Base-by-base conservation (phyloP, 1,140 invertebrate genomes). In the Microplitis demolitor region DNA sequence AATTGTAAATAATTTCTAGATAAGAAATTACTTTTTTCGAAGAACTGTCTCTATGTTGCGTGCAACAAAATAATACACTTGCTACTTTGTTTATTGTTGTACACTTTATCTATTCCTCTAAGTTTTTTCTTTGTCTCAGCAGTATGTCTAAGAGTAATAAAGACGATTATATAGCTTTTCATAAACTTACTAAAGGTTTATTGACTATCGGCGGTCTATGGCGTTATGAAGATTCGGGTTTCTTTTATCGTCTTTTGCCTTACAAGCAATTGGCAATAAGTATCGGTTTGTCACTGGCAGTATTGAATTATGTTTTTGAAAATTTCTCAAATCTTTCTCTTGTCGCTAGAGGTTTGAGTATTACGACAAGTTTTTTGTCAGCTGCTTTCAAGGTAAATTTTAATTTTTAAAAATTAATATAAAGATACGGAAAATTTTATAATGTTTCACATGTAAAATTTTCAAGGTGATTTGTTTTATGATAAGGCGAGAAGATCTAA, bases 351-450 rank as follows among this genome's bases (percentile, higher is more conserved):
- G 34, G 66, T 6, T 37, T 68, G 8, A 68, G 66, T 24, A 8
- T 68, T 14, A n/a, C 37, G 34, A 39, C 51, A 9, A 58, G 66
- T 39, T 68, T 58, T 58, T 58, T 45, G 8, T 37, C 53, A 8
- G 24, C 9, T 24, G 37, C 14, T 9, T n/a, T 68, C n/a, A 68
- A 68, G 53, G 66, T 68, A 68, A 58, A 13, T n/a, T 13, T 45
- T 45, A 6, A 9, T 9, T 45, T 45, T 45, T 45, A 45, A 0
- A 9, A 9, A 9, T 45, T 3, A 45, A 45, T 45, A 45, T 11
- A 9, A 45, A 6, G 39, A 45, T 9, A 45, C 1, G 9, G 8
- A 9, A 45, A 45, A 45, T 24, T 64, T 37, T 2, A 45, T 45
- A 4, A 24, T 24, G 0, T 24, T 24, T 45, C 5, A 45, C 8